A percentile compares a stretch with the other conserved stretches of the same genome.
Evolutionary conservation across 2,888 invertebrate genomes (phyloP).

Genomic region (Poecilobothrus nobilitatus): DNA sequence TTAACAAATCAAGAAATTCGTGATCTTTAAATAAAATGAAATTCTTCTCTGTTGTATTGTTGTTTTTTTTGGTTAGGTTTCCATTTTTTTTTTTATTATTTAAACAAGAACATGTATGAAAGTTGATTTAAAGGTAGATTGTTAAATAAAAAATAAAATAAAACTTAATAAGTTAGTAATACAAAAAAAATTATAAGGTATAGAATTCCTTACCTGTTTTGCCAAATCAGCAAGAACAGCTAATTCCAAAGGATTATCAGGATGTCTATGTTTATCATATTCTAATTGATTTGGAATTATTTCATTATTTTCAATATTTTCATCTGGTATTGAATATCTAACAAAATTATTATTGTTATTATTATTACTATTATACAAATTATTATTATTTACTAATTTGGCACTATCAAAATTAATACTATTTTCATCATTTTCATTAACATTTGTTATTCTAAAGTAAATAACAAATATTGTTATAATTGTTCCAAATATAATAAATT

Average conservation of each 20-base stretch:
- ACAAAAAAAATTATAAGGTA: no score
- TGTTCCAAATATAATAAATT: conserved; percentile 36
- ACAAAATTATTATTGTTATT: neutral
- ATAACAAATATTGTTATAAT: conserved; percentile 37
- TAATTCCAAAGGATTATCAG: neutral
- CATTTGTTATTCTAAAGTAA: conserved; percentile 35
- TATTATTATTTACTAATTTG: neutral
- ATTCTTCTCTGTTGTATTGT: no score
- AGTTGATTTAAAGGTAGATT: no score
- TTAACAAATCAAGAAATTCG: no score
- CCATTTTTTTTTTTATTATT: no score
- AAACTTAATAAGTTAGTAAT: neutral
- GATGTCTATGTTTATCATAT: neutral
- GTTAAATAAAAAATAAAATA: no score
- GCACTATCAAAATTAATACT: neutral
- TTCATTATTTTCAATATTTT: neutral
- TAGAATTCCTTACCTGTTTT: neutral
- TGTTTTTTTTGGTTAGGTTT: no score
- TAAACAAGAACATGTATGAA: no score
- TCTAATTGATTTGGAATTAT: neutral
- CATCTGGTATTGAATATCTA: neutral
- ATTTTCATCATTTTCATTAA: conserved; percentile 5
- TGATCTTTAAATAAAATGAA: no score
- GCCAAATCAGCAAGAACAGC: neutral
- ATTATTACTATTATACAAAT: neutral